A percentile compares a stretch with the other conserved stretches of the same genome.
Conservation (phyloP, 2,797 vertebrate genomes). For the Eutrigla gurnardus region DNA sequence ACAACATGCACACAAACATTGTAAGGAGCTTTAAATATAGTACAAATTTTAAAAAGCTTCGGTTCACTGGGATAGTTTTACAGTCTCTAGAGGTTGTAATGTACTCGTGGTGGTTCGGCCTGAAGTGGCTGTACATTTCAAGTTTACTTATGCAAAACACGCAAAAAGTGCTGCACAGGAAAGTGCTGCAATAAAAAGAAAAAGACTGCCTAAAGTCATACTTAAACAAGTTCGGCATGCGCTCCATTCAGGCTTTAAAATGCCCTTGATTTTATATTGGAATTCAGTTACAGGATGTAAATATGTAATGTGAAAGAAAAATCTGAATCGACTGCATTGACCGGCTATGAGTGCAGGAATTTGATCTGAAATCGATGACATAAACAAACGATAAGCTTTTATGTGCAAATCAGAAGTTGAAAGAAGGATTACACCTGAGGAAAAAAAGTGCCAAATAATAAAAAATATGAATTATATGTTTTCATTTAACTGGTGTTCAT, state of each 20-base stretch:
- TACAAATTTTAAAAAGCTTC: background rate
- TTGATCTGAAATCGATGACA: background rate
- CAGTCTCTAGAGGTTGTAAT: background rate
- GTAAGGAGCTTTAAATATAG: background rate
- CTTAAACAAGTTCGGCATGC: background rate
- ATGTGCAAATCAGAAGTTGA: background rate
- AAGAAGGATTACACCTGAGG: too few relatives aligned
- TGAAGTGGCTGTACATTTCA: background rate
- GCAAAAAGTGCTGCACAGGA: background rate
- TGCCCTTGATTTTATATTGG: background rate
- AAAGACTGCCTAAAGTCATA: background rate
- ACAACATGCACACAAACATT: background rate
- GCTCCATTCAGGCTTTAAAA: background rate
- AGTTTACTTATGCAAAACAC: conserved; percentile 13
- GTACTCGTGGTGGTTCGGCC: background rate
- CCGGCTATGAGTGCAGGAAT: background rate
- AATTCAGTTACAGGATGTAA: background rate
- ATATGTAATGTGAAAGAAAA: background rate
- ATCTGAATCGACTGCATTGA: too few relatives aligned
- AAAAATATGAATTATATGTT: too few relatives aligned
- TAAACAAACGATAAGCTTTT: background rate
- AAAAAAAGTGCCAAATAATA: too few relatives aligned
- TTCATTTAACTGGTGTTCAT: background rate
- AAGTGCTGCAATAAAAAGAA: background rate
- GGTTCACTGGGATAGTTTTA: background rate